These are phyloP conservation scores for Folsomia candida DNA, from an alignment of 2,888 invertebrate genomes.

Conservation along the genomic window DNA sequence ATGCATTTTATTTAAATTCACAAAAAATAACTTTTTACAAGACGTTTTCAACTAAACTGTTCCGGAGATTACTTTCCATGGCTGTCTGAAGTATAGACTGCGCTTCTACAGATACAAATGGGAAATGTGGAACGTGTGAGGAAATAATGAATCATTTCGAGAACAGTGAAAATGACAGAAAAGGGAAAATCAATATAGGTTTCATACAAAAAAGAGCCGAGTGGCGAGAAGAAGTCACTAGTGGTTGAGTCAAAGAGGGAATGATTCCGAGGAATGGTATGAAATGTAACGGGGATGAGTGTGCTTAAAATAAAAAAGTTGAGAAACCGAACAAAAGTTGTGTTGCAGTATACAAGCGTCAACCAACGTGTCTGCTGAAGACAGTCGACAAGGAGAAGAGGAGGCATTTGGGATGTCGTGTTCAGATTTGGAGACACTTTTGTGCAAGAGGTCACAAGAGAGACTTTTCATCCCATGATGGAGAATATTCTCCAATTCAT, in stretches of 20 bases:
- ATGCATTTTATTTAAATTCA: too few relatives aligned
- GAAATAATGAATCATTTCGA: conserved; percentile 15
- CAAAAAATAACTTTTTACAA: too few relatives aligned
- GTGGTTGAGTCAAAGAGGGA: neutral
- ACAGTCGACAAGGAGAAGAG: neutral
- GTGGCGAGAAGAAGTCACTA: neutral
- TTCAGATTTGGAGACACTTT: neutral
- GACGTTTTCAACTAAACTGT: too few relatives aligned
- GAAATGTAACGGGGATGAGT: neutral
- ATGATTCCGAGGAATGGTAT: neutral
- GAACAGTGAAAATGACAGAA: conserved; percentile 5
- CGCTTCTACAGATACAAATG: neutral
- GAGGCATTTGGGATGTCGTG: neutral
- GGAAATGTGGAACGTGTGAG: neutral
- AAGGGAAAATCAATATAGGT: neutral
- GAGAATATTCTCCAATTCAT: neutral
- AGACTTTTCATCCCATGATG: neutral
- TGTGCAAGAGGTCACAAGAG: neutral
- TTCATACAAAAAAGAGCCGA: neutral
- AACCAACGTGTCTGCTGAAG: neutral
- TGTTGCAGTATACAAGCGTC: neutral
- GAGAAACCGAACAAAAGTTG: neutral
- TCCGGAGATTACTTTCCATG: neutral
- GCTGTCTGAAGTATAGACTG: neutral
- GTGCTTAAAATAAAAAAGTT: neutral